Conservation (phyloP, 2,113 vertebrate genomes). For the Cinclus mexicanus region DNA sequence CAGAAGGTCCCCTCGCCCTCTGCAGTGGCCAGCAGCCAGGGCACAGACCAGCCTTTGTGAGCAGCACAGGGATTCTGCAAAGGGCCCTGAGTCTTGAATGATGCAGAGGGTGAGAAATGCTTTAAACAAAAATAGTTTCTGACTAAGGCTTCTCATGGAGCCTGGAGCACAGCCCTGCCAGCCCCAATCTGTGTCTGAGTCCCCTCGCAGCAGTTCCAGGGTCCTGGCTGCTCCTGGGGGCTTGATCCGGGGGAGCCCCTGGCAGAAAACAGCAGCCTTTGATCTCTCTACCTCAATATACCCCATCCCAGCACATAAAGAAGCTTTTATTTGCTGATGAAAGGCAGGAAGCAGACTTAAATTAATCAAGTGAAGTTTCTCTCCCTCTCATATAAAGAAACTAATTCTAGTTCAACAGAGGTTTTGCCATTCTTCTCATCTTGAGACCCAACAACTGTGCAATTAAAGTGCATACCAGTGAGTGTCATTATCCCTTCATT, state of each 20-base stretch:
- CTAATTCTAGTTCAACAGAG: background rate
- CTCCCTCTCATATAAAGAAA: background rate
- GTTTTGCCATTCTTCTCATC: background rate
- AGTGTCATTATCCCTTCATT: background rate
- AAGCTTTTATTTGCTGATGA: background rate
- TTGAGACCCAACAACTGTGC: background rate
- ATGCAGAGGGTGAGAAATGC: conserved; percentile 24
- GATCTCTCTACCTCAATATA: background rate
- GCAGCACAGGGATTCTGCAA: background rate
- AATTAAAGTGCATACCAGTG: background rate
- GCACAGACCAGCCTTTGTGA: background rate
- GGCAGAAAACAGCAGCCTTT: background rate
- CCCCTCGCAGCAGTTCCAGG: background rate
- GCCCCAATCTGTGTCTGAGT: background rate
- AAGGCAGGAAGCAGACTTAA: conserved; percentile 1
- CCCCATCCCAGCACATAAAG: background rate
- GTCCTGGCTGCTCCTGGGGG: accelerated
- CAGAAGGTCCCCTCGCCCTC: accelerated
- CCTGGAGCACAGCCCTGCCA: conserved; percentile 27
- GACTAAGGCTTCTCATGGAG: conserved; percentile 12
- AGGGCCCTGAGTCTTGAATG: background rate
- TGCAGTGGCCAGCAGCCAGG: background rate
- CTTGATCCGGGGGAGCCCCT: background rate
- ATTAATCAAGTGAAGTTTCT: background rate
- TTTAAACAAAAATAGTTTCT: conserved; percentile 46